These are phyloP conservation scores for Lomographa bimaculata DNA, from an alignment of 2,888 invertebrate genomes.

Conservation along the genomic window DNA sequence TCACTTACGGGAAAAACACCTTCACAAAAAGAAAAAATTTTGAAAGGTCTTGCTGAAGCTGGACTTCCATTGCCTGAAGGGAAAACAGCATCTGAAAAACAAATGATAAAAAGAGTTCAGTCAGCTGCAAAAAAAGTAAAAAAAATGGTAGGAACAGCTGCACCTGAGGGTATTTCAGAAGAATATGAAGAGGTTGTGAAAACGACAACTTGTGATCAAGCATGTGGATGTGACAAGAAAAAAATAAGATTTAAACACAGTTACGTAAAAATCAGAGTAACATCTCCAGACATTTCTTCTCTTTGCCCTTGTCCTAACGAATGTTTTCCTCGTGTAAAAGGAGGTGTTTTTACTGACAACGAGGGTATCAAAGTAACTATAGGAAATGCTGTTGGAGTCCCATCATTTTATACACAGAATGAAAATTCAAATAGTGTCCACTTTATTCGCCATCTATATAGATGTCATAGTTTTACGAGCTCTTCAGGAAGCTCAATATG, in stretches of 20 bases:
- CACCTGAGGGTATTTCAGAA: conserved; percentile 40
- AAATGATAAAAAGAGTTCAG: conserved; percentile 43
- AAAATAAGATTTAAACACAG: conserved; percentile 69
- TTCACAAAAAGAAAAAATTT: conserved; percentile 42
- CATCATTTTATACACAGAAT: conserved; percentile 38
- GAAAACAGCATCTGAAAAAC: conserved; percentile 49
- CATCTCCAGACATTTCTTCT: conserved; percentile 64
- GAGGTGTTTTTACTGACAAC: conserved; percentile 57
- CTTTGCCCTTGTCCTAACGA: conserved; percentile 60
- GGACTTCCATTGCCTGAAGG: conserved; percentile 54
- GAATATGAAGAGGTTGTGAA: conserved; percentile 55
- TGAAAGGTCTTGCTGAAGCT: conserved; percentile 40
- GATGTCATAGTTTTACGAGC: conserved; percentile 5
- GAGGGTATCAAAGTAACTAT: conserved; percentile 66
- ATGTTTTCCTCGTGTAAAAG: conserved; percentile 58
- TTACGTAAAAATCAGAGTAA: conserved; percentile 64
- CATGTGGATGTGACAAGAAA: conserved; percentile 64
- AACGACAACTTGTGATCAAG: conserved; percentile 60
- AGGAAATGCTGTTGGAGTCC: conserved; percentile 51
- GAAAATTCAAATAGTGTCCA: conserved; percentile 16
- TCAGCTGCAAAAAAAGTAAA: conserved; percentile 33
- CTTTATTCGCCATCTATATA: conserved; percentile 7
- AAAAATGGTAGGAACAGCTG: conserved; percentile 15
- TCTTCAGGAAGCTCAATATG: conserved; percentile 7
- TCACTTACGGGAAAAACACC: conserved; percentile 41